Base-by-base conservation (phyloP, 1,140 invertebrate species). In the Notospermus geniculatus region DNA sequence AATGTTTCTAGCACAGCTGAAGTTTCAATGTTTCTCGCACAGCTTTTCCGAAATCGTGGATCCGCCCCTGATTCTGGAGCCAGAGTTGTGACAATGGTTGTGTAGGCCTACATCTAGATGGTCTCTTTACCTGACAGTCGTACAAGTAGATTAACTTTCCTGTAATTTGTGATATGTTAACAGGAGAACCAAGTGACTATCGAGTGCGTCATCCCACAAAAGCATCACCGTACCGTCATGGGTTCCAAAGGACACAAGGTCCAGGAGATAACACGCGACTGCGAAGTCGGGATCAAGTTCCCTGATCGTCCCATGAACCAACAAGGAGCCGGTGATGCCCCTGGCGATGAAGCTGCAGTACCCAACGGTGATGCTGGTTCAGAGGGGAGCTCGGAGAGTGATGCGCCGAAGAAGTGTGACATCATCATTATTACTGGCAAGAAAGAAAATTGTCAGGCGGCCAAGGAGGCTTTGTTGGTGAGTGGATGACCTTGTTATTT, bases 201-300 rank as follows among this genome's bases (percentile, higher is more conserved):
- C 28, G 80, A 81, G 59, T 78, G 78, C 63, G 68, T 75, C 1
- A 82, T 82, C 25, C 54, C 70, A 9, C 77, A 80, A 64, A 73
- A 73, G 50, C 73, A 75, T 54, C 80, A 82, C 60, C 67, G 79
- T n/a, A 81, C 74, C 32, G 73, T 82, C 28, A 81, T 82, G 79
- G 80, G 79, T 4, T 68, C 73, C n/a, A 72, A 76, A 41, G 80
- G 80, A 15, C 41, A 50, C 15, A 75, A 79, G 52, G 76, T 82
- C n/a, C 72, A 79, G 41, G 74, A 79, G 25, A 76, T 83, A 41
- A 78, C 75, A 2, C 65, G 68, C 15, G 63, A 72, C 2, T 69
- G 65, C 59, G 74, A 81, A 57, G 80, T 82, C 1, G 70, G 71
- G 52, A 80, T 82, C 60, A 80, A 82, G 62, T 81, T 82, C 64